phyloP scores from a whole-genome alignment of 2,113 vertebrate species.

The Cygnus buccinator region DNA sequence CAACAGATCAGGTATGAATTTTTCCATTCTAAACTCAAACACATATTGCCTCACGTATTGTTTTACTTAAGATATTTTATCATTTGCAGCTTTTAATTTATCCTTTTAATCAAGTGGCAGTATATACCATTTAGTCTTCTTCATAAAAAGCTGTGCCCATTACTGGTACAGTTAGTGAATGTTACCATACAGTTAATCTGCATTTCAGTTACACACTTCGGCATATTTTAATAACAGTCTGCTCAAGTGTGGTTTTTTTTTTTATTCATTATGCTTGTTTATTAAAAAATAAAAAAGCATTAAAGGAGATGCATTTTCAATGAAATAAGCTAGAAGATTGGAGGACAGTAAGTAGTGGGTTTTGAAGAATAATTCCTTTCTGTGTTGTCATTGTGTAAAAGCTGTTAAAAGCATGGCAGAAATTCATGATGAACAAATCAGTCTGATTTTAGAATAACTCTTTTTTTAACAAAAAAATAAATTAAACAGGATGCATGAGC shows the following conservation, averaged over 20 bases:
- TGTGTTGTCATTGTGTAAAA: slow-evolving; percentile 36
- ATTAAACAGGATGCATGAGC: slow-evolving; percentile 92
- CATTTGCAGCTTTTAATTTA: background rate
- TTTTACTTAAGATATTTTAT: background rate
- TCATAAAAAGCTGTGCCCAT: background rate
- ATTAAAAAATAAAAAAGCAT: slow-evolving; percentile 77
- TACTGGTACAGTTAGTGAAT: background rate
- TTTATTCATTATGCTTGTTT: slow-evolving; percentile 18
- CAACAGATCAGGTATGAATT: slow-evolving; percentile 92
- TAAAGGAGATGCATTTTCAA: slow-evolving; percentile 78
- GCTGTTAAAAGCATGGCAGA: slow-evolving; percentile 65
- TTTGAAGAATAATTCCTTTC: slow-evolving; percentile 48
- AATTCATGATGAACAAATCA: slow-evolving; percentile 57
- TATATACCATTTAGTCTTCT: background rate
- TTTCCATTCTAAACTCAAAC: background rate
- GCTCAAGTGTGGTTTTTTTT: background rate
- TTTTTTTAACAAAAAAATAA: slow-evolving; percentile 81
- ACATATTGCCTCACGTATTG: background rate
- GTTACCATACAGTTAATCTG: background rate
- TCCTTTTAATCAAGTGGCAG: background rate
- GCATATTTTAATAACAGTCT: slow-evolving; percentile 6
- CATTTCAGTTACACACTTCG: slow-evolving; percentile 22
- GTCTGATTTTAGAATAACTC: slow-evolving; percentile 75
- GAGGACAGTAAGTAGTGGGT: slow-evolving; percentile 53
- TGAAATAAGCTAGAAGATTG: slow-evolving; percentile 66